These are phyloP conservation scores for Halcyon leucocephala DNA, from an alignment of 2,797 vertebrate genomes.

Conservation along the genomic window DNA sequence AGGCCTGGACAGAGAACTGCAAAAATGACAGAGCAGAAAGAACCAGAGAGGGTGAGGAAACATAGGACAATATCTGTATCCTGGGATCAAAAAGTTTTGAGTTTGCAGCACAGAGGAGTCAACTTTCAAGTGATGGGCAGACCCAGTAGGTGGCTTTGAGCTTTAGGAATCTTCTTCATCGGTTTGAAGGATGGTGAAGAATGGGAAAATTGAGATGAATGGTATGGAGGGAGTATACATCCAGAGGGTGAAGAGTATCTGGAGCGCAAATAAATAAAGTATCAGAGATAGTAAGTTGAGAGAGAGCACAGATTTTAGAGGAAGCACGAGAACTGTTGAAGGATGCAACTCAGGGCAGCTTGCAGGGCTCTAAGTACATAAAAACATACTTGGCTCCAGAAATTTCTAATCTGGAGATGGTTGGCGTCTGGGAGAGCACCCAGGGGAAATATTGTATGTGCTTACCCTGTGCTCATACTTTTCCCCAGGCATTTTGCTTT, in stretches of 20 bases:
- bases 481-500: conserved; percentile 64
- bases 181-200: neutral
- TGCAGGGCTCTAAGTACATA: neutral
- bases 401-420: conserved; percentile 31
- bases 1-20: neutral
- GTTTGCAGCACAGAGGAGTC: neutral
- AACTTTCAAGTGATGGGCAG: neutral
- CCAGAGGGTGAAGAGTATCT: neutral
- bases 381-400: conserved; percentile 40
- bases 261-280: neutral
- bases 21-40: neutral
- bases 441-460: conserved; percentile 60
- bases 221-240: neutral
- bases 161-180: neutral
- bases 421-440: conserved; percentile 20
- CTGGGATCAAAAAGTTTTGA: neutral
- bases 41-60: neutral
- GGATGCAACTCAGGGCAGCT: neutral
- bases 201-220: neutral
- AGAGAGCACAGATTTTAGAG: neutral
- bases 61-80: neutral
- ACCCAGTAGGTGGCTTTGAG: neutral
- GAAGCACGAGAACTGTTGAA: neutral
- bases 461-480: conserved; percentile 61
- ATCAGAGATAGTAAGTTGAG: neutral